Conservation (phyloP, 1,140 invertebrate species). For the Rhagoletis pomonella region DNA sequence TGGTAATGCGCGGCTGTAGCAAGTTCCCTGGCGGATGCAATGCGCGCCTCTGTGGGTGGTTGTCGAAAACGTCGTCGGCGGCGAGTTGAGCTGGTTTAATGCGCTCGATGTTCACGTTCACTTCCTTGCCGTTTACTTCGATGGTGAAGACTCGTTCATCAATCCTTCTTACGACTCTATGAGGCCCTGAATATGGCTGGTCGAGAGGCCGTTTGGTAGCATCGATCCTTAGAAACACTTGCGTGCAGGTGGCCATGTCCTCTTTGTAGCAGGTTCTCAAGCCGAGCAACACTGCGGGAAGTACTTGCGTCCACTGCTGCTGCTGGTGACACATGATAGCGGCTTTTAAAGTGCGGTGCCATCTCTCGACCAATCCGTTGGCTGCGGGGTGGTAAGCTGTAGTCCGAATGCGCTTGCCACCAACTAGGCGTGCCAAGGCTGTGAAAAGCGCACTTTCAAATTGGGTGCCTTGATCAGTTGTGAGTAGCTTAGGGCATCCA, state of each 20-base stretch:
- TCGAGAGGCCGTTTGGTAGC: no score
- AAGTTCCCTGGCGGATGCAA: no score
- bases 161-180: no score
- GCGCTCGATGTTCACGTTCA: no score
- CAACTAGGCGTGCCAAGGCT: neutral
- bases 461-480: neutral
- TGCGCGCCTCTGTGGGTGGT: no score
- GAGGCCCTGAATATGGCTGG: no score
- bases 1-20: no score
- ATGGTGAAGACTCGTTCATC: no score
- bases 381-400: neutral
- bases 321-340: neutral
- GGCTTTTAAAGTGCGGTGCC: neutral
- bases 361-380: slow-evolving; percentile 6
- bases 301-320: neutral
- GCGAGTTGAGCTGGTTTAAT: no score
- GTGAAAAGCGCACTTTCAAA: neutral
- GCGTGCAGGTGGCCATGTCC: neutral
- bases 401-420: neutral
- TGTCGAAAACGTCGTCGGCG: no score
- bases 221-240: no score
- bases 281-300: neutral
- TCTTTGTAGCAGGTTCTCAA: slow-evolving; percentile 24
- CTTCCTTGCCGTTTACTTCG: no score
- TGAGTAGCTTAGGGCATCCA: neutral